Evolutionary conservation across 2,888 invertebrate species (phyloP).

Genomic region (Pegoplata infirma): DNA sequence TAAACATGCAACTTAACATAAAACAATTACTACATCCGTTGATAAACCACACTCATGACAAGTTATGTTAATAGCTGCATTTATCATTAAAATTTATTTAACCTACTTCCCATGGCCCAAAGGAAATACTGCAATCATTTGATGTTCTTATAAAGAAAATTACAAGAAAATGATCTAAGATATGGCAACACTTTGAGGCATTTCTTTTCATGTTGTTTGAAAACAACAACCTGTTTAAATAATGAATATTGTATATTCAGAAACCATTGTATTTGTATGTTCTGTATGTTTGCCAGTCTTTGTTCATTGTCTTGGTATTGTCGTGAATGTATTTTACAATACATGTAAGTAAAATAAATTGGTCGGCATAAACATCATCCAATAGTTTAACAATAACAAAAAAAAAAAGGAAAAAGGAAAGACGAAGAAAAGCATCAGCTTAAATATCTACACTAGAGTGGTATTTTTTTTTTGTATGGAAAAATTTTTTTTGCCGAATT

Average conservation of each 20-base stretch:
- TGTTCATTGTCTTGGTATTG: neutral
- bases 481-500: too few relatives aligned
- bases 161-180: neutral
- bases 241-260: slow-evolving; percentile 35
- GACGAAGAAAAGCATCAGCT: slow-evolving; percentile 17
- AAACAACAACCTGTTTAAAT: slow-evolving; percentile 29
- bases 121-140: slow-evolving; percentile 1
- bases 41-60: neutral
- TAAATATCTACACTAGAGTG: too few relatives aligned
- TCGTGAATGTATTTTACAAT: neutral
- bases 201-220: neutral
- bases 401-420: slow-evolving; percentile 8
- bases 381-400: slow-evolving; percentile 10
- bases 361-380: too few relatives aligned
- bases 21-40: slow-evolving; percentile 19
- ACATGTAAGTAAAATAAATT: neutral
- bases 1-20: neutral
- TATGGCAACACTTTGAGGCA: neutral
- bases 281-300: neutral
- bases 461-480: too few relatives aligned
- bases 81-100: slow-evolving; percentile 51
- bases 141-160: neutral
- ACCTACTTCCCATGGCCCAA: slow-evolving; percentile 31
- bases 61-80: slow-evolving; percentile 41
- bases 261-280: slow-evolving; percentile 21